These are phyloP conservation scores for Sylvietta virens DNA, from an alignment of 2,113 vertebrate species.

Conservation along the genomic window DNA sequence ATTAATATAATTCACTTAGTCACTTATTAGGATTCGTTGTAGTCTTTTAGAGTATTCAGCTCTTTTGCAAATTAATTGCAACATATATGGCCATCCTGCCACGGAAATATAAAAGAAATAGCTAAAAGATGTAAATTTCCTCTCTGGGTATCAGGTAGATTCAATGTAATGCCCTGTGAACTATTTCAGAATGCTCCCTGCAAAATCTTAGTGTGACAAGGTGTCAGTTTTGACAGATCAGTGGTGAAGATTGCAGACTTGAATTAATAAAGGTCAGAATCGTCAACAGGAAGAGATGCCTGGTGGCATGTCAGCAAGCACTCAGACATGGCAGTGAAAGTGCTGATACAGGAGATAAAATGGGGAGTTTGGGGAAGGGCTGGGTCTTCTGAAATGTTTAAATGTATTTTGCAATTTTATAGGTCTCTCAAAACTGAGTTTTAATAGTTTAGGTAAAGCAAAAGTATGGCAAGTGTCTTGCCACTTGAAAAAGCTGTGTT, in stretches of 20 bases:
- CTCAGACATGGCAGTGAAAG: slow-evolving; percentile 14
- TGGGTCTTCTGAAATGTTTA: neutral
- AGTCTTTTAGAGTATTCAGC: slow-evolving; percentile 15
- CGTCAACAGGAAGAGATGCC: slow-evolving; percentile 66
- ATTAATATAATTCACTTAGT: neutral
- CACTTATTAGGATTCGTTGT: neutral
- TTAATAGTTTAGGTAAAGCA: neutral
- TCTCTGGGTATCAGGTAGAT: slow-evolving; percentile 20
- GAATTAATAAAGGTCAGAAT: slow-evolving; percentile 82
- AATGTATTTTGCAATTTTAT: neutral
- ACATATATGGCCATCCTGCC: neutral
- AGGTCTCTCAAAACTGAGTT: neutral
- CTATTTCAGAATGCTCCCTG: slow-evolving; percentile 65
- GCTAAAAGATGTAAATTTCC: neutral
- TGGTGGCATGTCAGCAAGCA: slow-evolving; percentile 44
- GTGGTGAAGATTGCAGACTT: slow-evolving; percentile 65
- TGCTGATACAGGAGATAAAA: neutral
- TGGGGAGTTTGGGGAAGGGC: neutral
- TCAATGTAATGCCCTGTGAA: slow-evolving; percentile 44
- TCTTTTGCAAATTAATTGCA: slow-evolving; percentile 12
- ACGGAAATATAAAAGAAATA: slow-evolving; percentile 17
- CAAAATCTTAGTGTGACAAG: slow-evolving; percentile 70
- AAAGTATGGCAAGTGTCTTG: neutral
- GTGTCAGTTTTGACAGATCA: slow-evolving; percentile 73
- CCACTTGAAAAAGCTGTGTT: neutral